Evolutionary conservation across 2,113 vertebrate species (phyloP), one percentile per base, ranked within the genome.

Genomic region (Pollimyrus isidori): DNA sequence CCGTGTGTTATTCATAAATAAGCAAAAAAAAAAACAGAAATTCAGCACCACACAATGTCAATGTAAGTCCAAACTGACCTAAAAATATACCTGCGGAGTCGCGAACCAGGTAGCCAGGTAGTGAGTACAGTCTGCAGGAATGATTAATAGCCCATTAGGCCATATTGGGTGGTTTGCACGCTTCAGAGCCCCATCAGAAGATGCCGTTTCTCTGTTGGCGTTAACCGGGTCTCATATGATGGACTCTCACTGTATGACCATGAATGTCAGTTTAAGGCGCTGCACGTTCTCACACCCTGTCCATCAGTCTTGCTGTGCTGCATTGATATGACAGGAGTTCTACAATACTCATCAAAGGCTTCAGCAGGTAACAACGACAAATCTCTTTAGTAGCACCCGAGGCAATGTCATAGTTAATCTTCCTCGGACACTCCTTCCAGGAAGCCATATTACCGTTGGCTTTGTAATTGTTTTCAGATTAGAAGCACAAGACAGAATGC

Each of bases 111-210:
- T 95, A 94, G 93, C 92, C 92, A 93, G 92, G 92, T 95, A 96
- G 94, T 94, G 30, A 94, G 95, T 94, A 95, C 93, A 94, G 91
- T 94, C 94, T 93, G 93, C 94, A 94, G 95, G 93, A 91, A 92
- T 96, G 96, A 96, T 96, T 96, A 96, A 96, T 96, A 94, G 93
- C 87, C 95, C 95, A 95, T 96, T 95, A 95, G 93, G 92, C 94
- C 91, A 92, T 94, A 93, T 93, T 45, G 93, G 93, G 95, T 95
- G 91, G 95, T 96, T 96, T 95, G 95, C 95, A 96, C 96, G 94
- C 93, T 96, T 96, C 95, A 95, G 93, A 91, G 94, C 93, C 93
- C 93, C 93, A 89, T 91, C 94, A 92, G 92, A 92, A 93, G 93
- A 88, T 89, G 91, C 92, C 90, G 89, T 46, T 26, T 15, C 17